Evolutionary conservation across 2,113 vertebrate species (phyloP).

Genomic region (Phaethon lepturus): DNA sequence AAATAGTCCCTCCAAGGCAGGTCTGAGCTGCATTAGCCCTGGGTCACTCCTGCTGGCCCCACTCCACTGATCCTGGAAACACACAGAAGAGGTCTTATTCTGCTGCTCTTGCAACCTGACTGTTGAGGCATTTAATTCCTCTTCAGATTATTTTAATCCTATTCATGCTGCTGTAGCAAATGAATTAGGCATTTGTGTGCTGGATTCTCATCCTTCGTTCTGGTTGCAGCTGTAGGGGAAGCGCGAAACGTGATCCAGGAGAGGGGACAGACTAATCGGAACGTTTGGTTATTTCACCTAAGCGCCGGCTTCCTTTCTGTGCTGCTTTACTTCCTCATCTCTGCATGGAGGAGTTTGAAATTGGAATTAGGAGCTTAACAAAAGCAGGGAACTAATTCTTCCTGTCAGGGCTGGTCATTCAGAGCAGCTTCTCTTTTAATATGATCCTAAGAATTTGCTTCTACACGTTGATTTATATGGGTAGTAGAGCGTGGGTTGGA

Average conservation of each 20-base stretch:
- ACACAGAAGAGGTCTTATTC: slow-evolving; percentile 34
- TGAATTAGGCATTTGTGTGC: slow-evolving; percentile 50
- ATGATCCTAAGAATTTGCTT: neutral
- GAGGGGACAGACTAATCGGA: slow-evolving; percentile 37
- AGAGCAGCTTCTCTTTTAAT: neutral
- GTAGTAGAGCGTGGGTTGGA: neutral
- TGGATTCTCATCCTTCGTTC: slow-evolving; percentile 7
- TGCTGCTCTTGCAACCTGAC: slow-evolving; percentile 12
- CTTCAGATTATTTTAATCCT: slow-evolving; percentile 54
- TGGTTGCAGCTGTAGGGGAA: slow-evolving; percentile 35
- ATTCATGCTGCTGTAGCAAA: slow-evolving; percentile 20
- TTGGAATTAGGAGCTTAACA: slow-evolving; percentile 39
- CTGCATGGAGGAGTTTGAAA: neutral
- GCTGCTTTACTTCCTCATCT: slow-evolving; percentile 15
- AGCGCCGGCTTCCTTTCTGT: neutral
- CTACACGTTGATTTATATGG: neutral
- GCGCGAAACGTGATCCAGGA: slow-evolving; percentile 54
- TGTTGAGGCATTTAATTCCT: slow-evolving; percentile 45
- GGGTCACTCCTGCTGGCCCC: slow-evolving; percentile 46
- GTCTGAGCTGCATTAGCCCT: slow-evolving; percentile 40
- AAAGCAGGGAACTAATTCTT: slow-evolving; percentile 22
- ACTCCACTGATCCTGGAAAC: slow-evolving; percentile 37
- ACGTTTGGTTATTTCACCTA: slow-evolving; percentile 2
- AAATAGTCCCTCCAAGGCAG: slow-evolving; percentile 9
- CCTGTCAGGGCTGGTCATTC: slow-evolving; percentile 25